Percentiles rank a stretch among this genome's conserved stretches.
These are phyloP conservation scores for Percopsis omiscomaycus DNA, from an alignment of 2,797 vertebrate species.

Conservation along the genomic window DNA sequence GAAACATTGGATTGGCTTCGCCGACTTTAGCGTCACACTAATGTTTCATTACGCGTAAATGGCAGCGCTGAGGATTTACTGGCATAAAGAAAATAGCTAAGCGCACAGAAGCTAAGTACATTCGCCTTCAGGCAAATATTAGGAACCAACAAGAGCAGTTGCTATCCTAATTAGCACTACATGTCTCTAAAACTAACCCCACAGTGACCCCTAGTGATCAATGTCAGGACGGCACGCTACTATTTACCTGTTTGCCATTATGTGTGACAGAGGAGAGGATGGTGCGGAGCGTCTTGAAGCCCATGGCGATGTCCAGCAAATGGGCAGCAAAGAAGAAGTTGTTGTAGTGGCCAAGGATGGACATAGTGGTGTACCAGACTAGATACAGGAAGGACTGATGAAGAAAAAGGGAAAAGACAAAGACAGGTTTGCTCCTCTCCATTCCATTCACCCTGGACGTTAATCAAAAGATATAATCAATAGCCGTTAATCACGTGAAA, in stretches of 20 bases:
- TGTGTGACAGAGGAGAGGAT: slow-evolving; percentile 99
- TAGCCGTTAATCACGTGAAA: slow-evolving; percentile 10
- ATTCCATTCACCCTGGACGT: not conserved
- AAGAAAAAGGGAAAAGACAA: slow-evolving; percentile 4
- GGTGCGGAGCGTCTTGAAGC: slow-evolving; percentile 95
- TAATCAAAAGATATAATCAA: not conserved
- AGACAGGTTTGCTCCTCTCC: not conserved
- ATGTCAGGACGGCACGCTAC: slow-evolving; percentile 8
- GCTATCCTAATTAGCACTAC: not conserved
- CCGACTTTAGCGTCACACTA: no score
- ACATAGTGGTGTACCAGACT: slow-evolving; percentile 99
- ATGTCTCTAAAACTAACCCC: slow-evolving; percentile 7
- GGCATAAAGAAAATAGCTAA: not conserved
- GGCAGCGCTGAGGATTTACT: no score
- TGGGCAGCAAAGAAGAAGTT: slow-evolving; percentile 99
- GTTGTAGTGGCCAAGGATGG: slow-evolving; percentile 97
- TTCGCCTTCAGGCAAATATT: slow-evolving; percentile 2
- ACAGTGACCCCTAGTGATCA: slow-evolving; percentile 56
- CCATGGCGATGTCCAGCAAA: slow-evolving; percentile 97
- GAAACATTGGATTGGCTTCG: no score
- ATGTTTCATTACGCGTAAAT: no score
- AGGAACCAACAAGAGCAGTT: not conserved
- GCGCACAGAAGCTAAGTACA: slow-evolving; percentile 4
- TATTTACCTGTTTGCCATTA: slow-evolving; percentile 94
- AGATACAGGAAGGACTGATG: slow-evolving; percentile 93